Evolutionary conservation across 1,140 invertebrate species (phyloP).

Genomic region (Nebria ingens): DNA sequence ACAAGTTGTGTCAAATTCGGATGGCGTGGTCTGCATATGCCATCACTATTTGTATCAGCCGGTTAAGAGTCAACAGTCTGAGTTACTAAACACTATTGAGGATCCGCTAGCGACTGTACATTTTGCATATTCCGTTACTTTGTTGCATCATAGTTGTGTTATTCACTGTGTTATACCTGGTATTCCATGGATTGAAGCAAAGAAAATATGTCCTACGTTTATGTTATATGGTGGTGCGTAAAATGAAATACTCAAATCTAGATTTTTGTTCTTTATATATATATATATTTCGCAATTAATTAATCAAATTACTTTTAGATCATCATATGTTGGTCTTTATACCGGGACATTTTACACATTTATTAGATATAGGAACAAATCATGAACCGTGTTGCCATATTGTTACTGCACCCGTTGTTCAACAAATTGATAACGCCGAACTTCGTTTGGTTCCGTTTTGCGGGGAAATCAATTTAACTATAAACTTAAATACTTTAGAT

Average conservation of each 20-base stretch:
- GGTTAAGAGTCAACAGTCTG: constrained; percentile 17
- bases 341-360: constrained; percentile 65
- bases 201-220: constrained; percentile 62
- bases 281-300: not conserved
- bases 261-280: constrained; percentile 7
- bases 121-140: constrained; percentile 71
- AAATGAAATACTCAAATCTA: too few species aligned
- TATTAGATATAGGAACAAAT: constrained; percentile 65
- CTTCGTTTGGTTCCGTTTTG: constrained; percentile 52
- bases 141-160: constrained; percentile 70
- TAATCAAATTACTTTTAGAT: too few species aligned
- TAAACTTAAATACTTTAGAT: constrained; percentile 60
- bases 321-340: constrained; percentile 68
- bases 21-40: constrained; percentile 68
- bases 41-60: constrained; percentile 78
- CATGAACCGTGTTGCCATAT: constrained; percentile 75
- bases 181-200: constrained; percentile 62
- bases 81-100: constrained; percentile 41
- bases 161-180: constrained; percentile 71
- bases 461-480: constrained; percentile 41
- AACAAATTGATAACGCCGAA: constrained; percentile 43
- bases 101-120: constrained; percentile 50
- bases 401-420: constrained; percentile 42
- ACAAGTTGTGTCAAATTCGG: constrained; percentile 60
- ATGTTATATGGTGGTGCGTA: constrained; percentile 50